Percentiles rank a stretch among this genome's conserved stretches.
phyloP scores from a whole-genome alignment of 2,113 vertebrate genomes.

The Aspidoscelis tigris region DNA sequence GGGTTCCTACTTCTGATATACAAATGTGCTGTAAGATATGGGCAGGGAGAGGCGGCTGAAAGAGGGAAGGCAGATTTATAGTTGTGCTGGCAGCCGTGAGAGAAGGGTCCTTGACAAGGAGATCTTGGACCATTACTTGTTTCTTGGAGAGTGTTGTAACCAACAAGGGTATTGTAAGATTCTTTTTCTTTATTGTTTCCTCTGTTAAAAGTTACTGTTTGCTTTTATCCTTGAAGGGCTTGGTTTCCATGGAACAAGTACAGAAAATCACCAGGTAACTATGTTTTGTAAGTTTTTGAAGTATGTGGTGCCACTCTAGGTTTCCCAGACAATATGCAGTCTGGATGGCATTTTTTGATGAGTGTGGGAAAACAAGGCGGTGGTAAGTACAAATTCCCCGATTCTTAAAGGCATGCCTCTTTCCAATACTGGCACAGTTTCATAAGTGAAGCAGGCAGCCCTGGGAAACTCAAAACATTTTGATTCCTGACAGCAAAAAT shows the following conservation, averaged over 20 bases:
- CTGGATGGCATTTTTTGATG: not conserved
- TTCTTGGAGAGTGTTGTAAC: not conserved
- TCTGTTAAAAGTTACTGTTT: not conserved
- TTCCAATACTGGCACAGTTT: not conserved
- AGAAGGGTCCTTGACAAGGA: not conserved
- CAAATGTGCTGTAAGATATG: not conserved
- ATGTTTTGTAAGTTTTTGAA: not conserved
- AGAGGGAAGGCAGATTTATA: not conserved
- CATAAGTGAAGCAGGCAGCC: not conserved
- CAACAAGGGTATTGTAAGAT: not conserved
- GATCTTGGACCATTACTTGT: not conserved
- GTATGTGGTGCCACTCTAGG: not conserved
- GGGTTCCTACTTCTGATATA: too few species aligned
- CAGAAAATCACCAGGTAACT: conserved; percentile 14
- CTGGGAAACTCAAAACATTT: not conserved
- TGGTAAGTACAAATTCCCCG: too few species aligned
- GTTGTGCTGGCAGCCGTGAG: not conserved
- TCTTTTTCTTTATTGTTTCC: not conserved
- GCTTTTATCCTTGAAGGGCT: conserved; percentile 24
- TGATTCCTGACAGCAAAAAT: not conserved
- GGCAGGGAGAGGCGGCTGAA: not conserved
- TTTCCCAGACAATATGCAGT: not conserved
- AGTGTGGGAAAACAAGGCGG: not conserved
- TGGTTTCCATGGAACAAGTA: conserved; percentile 21
- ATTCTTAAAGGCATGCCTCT: not conserved